Conservation (phyloP, 2,113 vertebrate genomes). For the human region GRCh38 chr2:140903501-140904000, state of each 20-base stretch:
- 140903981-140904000: neutral
- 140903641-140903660: neutral
- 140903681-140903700: neutral
- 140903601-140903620: neutral
- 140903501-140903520: neutral
- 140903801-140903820: neutral
- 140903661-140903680: neutral
- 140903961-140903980: neutral
- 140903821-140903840: neutral
- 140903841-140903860: neutral
- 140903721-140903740: neutral
- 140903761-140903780: slow-evolving; percentile 1
- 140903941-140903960: neutral
- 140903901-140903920: too few relatives aligned
- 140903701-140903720: neutral
- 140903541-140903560: neutral
- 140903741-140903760: neutral
- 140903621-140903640: neutral
- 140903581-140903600: neutral
- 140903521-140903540: neutral
- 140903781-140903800: neutral
- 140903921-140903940: neutral
- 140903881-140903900: neutral
- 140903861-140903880: neutral
- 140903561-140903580: neutral